Evolutionary conservation across 1,140 invertebrate genomes (phyloP).

Genomic region (Aphidius gifuensis): DNA sequence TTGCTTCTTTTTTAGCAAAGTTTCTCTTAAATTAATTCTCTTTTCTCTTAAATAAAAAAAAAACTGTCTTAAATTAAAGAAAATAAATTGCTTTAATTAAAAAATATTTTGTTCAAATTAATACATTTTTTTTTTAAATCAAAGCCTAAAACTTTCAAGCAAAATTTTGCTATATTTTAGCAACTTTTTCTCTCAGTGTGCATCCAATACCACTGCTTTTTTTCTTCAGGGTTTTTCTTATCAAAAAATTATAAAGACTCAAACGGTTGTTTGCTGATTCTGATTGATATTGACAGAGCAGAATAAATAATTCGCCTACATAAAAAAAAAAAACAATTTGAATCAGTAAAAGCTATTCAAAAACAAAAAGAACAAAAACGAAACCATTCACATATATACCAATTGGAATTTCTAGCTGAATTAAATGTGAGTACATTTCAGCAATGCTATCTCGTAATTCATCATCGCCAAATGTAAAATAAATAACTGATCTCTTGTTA

Average conservation of each 20-base stretch:
- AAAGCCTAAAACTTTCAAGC: no score
- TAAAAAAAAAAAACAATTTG: constrained; percentile 9
- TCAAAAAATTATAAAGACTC: constrained; percentile 54
- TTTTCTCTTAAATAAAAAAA: no score
- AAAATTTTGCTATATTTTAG: no score
- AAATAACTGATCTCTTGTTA: constrained; percentile 70
- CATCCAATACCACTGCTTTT: no score
- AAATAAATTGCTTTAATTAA: no score
- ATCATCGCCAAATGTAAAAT: constrained; percentile 85
- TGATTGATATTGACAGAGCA: constrained; percentile 42
- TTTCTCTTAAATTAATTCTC: no score
- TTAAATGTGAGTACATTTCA: constrained; percentile 69
- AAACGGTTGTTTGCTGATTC: constrained; percentile 31
- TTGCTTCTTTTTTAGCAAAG: no score
- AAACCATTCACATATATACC: constrained; percentile 44
- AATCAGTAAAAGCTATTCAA: background rate
- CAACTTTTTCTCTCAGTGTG: no score
- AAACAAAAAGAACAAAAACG: background rate
- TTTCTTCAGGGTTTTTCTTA: constrained; percentile 33
- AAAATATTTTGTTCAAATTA: no score
- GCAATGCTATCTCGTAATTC: constrained; percentile 68
- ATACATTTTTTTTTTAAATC: no score
- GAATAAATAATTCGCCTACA: constrained; percentile 38
- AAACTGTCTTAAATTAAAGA: no score
- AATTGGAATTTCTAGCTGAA: constrained; percentile 62